Percentiles rank a stretch among this genome's conserved stretches.
These are phyloP conservation scores for Hypsibius dujardini DNA, from an alignment of 1,140 invertebrate species.

Conservation along the genomic window DNA sequence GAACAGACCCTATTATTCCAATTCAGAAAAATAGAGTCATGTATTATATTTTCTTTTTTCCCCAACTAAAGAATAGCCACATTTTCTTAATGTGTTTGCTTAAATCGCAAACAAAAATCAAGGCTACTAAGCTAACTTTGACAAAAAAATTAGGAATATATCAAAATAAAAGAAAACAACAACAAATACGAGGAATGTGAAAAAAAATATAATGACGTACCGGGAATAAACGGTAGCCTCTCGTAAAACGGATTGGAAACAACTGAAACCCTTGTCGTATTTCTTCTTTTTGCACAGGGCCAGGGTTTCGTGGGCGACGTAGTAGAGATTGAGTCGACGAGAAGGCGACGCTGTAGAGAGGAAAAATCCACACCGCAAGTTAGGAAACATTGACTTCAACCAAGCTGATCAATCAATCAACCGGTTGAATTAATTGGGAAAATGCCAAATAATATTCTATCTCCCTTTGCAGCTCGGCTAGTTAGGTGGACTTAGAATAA, in stretches of 20 bases:
- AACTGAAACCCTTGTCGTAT: not conserved
- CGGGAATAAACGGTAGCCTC: not conserved
- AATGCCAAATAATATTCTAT: not conserved
- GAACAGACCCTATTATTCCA: too few species aligned
- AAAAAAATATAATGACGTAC: not conserved
- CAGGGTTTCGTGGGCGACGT: slow-evolving; percentile 4
- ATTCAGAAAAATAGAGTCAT: too few species aligned
- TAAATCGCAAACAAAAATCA: too few species aligned
- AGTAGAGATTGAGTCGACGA: not conserved
- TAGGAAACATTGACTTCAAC: not conserved
- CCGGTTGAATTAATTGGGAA: not conserved
- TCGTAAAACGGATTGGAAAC: not conserved
- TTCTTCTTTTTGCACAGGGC: slow-evolving; percentile 4
- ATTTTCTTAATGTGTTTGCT: too few species aligned
- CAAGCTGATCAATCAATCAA: not conserved
- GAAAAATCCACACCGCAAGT: not conserved
- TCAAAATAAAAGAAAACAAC: too few species aligned
- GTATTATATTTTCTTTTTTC: too few species aligned
- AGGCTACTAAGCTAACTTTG: too few species aligned
- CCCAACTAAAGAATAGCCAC: too few species aligned
- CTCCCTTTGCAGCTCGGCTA: too few species aligned
- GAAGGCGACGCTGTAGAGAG: not conserved
- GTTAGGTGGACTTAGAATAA: too few species aligned
- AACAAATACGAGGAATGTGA: too few species aligned
- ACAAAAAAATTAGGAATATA: too few species aligned